Base-by-base conservation (phyloP, 2,113 vertebrate species). In the Cyanistes caeruleus region DNA sequence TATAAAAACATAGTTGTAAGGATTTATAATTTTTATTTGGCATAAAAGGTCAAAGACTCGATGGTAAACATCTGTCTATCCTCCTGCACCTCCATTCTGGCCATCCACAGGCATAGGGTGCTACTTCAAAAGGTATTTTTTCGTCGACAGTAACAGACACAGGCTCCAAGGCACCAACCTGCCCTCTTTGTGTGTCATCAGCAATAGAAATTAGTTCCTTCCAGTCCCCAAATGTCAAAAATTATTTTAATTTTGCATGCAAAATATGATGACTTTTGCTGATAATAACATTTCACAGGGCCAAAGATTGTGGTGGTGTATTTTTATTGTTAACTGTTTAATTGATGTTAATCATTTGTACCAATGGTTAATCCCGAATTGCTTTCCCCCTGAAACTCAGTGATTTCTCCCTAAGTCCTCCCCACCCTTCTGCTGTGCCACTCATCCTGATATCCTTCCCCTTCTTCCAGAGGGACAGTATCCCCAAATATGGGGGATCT, bases 61-160 rank as follows among this genome's bases (percentile, higher is more conserved):
- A 5, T 44, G 21, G 5, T 31, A 77, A 62, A 74, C 10, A 65
- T 10, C 9, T 62, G 7, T 18, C 41, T 19, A 37, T 12, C 41
- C 67, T 46, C 28, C 39, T 35, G n/a, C n/a, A n/a, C n/a, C n/a
- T n/a, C n/a, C 8, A 12, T 64, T 59, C 14, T 43, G 22, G 10
- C 5, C 16, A 46, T 28, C 20, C 62, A 55, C 17, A 7, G 4
- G 9, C 7, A 27, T 2, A 60, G 3, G 1, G 2, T 31, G 9
- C 24, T 31, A 27, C 28, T 83, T 75, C 30, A 60, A 73, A 69
- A 60, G 22, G 30, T 4, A 1, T 33, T 63, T 52, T 80, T 81
- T 59, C 73, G 41, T 12, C 33, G 62, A 6, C 6, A 33, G 35
- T 30, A 68, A 27, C 28, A 85, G 12, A n/a, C 1, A 0, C 3